Base-by-base conservation (phyloP, 92 coral and sea anemone genomes). In the Zoanthus gigantus region DNA sequence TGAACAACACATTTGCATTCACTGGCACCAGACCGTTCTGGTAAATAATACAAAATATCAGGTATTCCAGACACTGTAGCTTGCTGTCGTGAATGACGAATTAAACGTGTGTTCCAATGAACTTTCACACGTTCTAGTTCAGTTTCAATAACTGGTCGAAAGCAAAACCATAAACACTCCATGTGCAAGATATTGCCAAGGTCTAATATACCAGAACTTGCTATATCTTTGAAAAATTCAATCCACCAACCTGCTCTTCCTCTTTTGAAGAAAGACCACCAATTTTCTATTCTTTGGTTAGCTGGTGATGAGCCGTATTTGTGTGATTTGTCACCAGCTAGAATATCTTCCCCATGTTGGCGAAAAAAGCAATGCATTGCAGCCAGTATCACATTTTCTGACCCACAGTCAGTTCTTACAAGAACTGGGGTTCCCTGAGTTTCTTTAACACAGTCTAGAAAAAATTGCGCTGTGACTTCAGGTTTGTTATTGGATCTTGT, bases 121-220 rank as follows among this genome's bases (percentile, higher is more conserved):
- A 61, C 71, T 87, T 87, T 91, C 28, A 91, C 93, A 50, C 84
- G 77, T 48, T 91, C 88, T 1, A 87, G 91, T 45, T 91, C 90
- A 83, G 23, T 79, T 17, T 74, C 47, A 84, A 91, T 60, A 42
- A 91, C 48, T 4, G 52, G 67, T 30, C 48, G 85, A 80, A 79
- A 88, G 74, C 91, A 88, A 72, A 91, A 91, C 94, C 91, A 91
- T 75, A 91, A 72, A 72, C 94, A 88, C 78, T 88, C 91, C 86
- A 78, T 91, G 90, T 91, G 94, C 23, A 90, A 79, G 17, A 16
- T 28, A 80, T 88, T 87, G 17, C 91, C 91, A 54, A 91, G 83
- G 86, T 88, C 86, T 60, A 83, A 68, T 68, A 88, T 56, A 48
- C 91, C 94, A 87, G 84, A 58, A 16, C 67, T 63, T 46, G 72